These are phyloP conservation scores for Aphis gossypii DNA, from an alignment of 1,140 invertebrate genomes.

Conservation along the genomic window DNA sequence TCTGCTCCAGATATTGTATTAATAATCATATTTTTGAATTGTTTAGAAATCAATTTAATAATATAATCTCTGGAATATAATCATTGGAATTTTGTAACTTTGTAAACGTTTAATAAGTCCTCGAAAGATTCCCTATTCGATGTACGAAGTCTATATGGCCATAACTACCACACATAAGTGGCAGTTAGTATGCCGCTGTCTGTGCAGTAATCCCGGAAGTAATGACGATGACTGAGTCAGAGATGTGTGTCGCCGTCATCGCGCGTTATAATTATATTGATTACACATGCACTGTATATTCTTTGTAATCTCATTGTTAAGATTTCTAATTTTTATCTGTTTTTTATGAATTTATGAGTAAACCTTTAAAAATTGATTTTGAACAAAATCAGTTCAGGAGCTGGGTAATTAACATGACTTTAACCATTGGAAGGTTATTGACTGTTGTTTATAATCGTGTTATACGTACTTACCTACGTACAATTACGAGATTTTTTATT, in stretches of 20 bases:
- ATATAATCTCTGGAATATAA: neutral
- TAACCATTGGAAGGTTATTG: constrained; percentile 22
- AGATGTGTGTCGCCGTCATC: neutral
- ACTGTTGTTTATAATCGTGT: constrained; percentile 10
- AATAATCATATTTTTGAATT: neutral
- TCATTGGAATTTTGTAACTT: neutral
- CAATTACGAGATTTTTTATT: neutral
- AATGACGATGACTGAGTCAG: neutral
- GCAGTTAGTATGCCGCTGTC: neutral
- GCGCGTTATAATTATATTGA: neutral
- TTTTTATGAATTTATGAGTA: neutral
- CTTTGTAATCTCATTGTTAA: neutral
- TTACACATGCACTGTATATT: neutral
- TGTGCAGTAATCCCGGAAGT: neutral
- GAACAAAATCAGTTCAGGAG: constrained; percentile 1
- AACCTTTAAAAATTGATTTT: neutral
- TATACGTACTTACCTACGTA: neutral
- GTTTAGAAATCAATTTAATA: neutral
- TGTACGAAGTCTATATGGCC: too few relatives aligned
- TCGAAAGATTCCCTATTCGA: neutral
- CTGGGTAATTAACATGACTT: constrained; percentile 6
- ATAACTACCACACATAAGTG: too few relatives aligned
- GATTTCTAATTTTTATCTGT: neutral
- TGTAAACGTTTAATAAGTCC: neutral
- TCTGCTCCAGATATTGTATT: neutral